Evolutionary conservation across 2,888 invertebrate species (phyloP), one percentile per base, ranked within the genome.

Genomic region (Eupithecia pulchellata): DNA sequence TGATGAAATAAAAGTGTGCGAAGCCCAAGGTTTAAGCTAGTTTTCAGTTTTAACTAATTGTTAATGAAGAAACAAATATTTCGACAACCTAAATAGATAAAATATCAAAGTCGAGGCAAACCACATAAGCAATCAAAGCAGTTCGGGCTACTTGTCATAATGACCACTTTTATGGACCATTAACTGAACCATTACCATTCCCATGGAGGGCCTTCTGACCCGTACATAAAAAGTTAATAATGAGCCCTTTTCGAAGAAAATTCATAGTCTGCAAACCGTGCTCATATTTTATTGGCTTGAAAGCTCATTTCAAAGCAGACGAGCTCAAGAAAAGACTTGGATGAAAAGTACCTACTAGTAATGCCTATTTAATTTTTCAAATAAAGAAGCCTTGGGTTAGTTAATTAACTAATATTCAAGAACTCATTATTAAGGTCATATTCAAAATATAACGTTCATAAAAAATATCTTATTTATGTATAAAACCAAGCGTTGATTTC

Each of bases 91-190:
- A n/a, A 3, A 20, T 13, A 34, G n/a, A 34, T 1, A 20, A 20
- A 60, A 17, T 20, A 34, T 34, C 1, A 20, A 32, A 32, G 25
- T 34, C 20, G 36, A 61, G 61, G 61, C 20, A 61, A 61, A 5
- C 61, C 32, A n/a, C 61, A 47, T 8, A 20, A 36, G 61, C 13
- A 20, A 64, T 71, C 64, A 61, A 66, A 67, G 60, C 71, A 67
- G 64, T 71, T 71, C 30, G 61, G 67, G 67, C 27, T 60, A 63
- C 71, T 67, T 52, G 64, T 71, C 71, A 68, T 71, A 71, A 71
- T 71, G 67, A 68, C 64, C 64, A 55, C 71, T 71, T 71, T 71
- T 71, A 71, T 64, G 60, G 71, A 9, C 64, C 67, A 71, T 71
- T 71, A 71, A 71, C 64, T 64, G 64, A 34, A 47, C 58, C 71